Evolutionary conservation across 2,797 vertebrate genomes (phyloP), one percentile per base, ranked within the genome.

Genomic region (Acestrorhynchus altus): DNA sequence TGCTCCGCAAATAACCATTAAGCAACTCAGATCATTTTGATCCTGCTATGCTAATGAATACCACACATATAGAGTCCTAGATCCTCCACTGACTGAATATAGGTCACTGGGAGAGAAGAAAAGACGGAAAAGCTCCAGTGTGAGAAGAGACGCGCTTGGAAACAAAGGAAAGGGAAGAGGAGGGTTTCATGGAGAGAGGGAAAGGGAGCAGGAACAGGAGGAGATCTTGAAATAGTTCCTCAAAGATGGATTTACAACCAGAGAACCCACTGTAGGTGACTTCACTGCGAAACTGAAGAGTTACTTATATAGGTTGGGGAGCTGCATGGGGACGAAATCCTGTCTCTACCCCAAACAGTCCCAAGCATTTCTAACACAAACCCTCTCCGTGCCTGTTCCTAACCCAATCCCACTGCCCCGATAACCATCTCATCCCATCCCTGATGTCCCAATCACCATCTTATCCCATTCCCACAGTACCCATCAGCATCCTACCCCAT

Each of bases 201-300:
- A 81, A 39, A 49, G 11, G 47, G 42, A 59, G 46, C 61, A 59
- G 83, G 81, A 87, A 92, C 90, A 91, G 90, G 87, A 85, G 15
- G 84, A 72, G 77, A 81, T 88, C 87, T 87, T 87, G 87, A 91
- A 92, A 92, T 87, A 90, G 86, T 85, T 79, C 82, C 77, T 42
- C 81, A 24, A 82, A 84, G 87, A 88, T 85, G 66, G 84, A 85
- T 90, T 89, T 88, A 89, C 70, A 78, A 60, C 7, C 24, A 51
- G 46, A 51, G 46, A 15, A 15, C 24, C 65, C 46, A 31, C 26
- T 31, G 24, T 28, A 67, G 16, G 13, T 16, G 13, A 64, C 39
- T 9, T 12, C 11, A 49, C 44, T 68, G 16, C 16, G 40, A 22
- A 18, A 42, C 15, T 16, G 16, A 9, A 44, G 42, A 44, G 42